Evolutionary conservation across 2,888 invertebrate species (phyloP).

Genomic region (Temnothorax rugatulus): DNA sequence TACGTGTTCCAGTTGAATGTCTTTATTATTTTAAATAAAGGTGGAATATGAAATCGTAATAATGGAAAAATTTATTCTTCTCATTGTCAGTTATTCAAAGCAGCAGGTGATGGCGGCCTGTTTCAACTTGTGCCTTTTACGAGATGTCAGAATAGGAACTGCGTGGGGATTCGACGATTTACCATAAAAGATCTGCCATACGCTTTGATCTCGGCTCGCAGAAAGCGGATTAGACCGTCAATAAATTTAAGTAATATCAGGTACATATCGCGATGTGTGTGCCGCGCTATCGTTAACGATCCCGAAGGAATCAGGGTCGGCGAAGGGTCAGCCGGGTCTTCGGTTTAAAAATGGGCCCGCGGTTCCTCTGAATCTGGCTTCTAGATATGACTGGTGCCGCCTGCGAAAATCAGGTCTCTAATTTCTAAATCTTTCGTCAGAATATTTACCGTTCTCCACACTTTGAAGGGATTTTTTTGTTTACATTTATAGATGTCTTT

Average conservation of each 20-base stretch:
- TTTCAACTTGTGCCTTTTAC: conserved; percentile 21
- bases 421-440: conserved; percentile 1
- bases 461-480: neutral
- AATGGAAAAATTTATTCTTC: neutral
- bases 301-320: conserved; percentile 60
- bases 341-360: conserved; percentile 57
- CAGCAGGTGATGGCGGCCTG: neutral
- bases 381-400: conserved; percentile 44
- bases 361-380: conserved; percentile 64
- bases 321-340: conserved; percentile 58
- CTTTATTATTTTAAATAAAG: conserved; percentile 4
- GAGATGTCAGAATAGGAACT: conserved; percentile 11
- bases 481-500: neutral
- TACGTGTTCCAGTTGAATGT: neutral
- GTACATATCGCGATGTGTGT: conserved; percentile 24
- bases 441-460: neutral
- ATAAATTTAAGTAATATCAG: conserved; percentile 64
- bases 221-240: conserved; percentile 59
- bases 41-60: neutral
- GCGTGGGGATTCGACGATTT: neutral
- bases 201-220: conserved; percentile 63
- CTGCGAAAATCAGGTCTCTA: conserved; percentile 25
- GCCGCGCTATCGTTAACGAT: conserved; percentile 63
- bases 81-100: neutral
- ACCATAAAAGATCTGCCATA: conserved; percentile 30